A percentile compares a stretch with the other conserved stretches of the same genome.
Conservation (phyloP, 2,113 vertebrate species). For the Oryzias javanicus region DNA sequence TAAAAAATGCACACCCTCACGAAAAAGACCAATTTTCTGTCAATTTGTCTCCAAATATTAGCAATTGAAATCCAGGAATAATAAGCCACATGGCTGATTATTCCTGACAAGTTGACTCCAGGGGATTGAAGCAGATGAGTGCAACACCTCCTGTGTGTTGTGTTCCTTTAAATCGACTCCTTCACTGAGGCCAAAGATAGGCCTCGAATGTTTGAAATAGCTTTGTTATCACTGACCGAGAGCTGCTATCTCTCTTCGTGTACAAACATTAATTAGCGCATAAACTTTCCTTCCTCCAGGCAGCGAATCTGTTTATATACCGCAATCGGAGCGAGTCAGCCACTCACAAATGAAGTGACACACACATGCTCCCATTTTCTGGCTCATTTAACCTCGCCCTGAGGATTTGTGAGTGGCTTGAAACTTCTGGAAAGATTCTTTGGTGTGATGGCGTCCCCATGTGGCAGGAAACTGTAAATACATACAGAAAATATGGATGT, state of each 20-base stretch:
- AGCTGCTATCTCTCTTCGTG: slow-evolving; percentile 33
- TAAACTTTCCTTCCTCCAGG: slow-evolving; percentile 23
- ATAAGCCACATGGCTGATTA: slow-evolving; percentile 43
- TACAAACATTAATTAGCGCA: slow-evolving; percentile 13
- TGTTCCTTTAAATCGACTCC: slow-evolving; percentile 1
- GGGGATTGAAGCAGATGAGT: too few relatives aligned
- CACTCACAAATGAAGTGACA: slow-evolving; percentile 13
- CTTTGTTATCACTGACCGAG: slow-evolving; percentile 33
- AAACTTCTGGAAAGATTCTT: neutral
- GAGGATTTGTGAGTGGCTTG: neutral
- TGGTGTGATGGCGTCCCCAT: slow-evolving; percentile 20
- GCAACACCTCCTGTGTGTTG: slow-evolving; percentile 4
- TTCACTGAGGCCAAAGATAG: slow-evolving; percentile 47
- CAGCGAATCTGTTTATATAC: slow-evolving; percentile 40
- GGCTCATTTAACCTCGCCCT: slow-evolving; percentile 33
- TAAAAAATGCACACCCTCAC: too few relatives aligned
- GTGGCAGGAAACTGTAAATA: slow-evolving; percentile 28
- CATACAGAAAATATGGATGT: neutral
- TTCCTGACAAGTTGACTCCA: neutral
- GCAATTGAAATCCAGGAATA: slow-evolving; percentile 21
- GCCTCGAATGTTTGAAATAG: slow-evolving; percentile 52
- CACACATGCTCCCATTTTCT: slow-evolving; percentile 29
- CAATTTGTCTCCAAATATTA: neutral
- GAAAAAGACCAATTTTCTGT: too few relatives aligned
- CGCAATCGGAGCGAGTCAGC: neutral